phyloP scores from a whole-genome alignment of 2,888 invertebrate species.

The Diarsia dahlii region DNA sequence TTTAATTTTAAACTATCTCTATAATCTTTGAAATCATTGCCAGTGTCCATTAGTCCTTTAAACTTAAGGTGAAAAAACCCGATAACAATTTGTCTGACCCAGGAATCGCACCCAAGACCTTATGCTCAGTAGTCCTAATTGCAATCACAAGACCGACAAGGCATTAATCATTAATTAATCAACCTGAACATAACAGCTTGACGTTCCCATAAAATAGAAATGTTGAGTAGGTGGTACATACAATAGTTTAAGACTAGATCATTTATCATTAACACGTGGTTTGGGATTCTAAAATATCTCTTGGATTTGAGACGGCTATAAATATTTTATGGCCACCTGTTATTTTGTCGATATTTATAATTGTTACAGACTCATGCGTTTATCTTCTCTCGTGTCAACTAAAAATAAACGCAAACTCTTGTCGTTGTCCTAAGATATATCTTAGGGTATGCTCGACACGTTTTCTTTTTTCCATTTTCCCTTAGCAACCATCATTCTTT shows the following conservation, averaged over 20 bases:
- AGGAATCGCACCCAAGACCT: too few relatives aligned
- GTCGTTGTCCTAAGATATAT: neutral
- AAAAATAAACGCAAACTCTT: neutral
- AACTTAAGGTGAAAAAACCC: too few relatives aligned
- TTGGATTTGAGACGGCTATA: slow-evolving; percentile 44
- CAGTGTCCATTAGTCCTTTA: too few relatives aligned
- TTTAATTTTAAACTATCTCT: too few relatives aligned
- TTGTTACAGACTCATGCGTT: neutral
- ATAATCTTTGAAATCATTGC: too few relatives aligned
- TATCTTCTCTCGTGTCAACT: neutral
- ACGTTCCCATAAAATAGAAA: slow-evolving; percentile 8
- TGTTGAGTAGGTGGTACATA: slow-evolving; percentile 21
- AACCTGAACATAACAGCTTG: slow-evolving; percentile 32
- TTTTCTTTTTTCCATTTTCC: neutral
- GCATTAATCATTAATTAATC: slow-evolving; percentile 4
- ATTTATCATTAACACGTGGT: slow-evolving; percentile 42
- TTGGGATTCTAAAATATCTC: slow-evolving; percentile 17
- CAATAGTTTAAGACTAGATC: slow-evolving; percentile 13
- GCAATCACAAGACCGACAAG: too few relatives aligned
- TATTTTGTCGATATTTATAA: neutral
- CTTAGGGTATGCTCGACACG: neutral
- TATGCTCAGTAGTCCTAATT: too few relatives aligned
- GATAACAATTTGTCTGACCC: too few relatives aligned
- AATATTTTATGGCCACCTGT: slow-evolving; percentile 11
- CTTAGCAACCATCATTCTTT: neutral